Evolutionary conservation across 2,113 vertebrate genomes (phyloP).

Genomic region (Pantherophis guttatus): DNA sequence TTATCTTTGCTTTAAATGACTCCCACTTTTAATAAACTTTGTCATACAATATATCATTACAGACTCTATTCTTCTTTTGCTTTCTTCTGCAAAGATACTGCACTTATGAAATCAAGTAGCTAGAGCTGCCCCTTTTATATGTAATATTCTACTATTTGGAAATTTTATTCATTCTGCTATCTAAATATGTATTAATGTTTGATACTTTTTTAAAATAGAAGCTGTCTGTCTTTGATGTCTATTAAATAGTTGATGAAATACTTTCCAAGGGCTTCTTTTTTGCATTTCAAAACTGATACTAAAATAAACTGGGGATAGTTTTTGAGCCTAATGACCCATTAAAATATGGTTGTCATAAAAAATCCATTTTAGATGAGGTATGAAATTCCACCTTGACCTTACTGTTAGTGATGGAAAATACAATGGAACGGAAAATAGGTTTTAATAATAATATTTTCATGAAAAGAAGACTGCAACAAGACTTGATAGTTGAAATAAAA

Average conservation of each 20-base stretch:
- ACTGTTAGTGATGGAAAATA: background rate
- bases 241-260: slow-evolving; percentile 1
- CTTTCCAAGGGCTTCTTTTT: slow-evolving; percentile 9
- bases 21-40: background rate
- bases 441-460: background rate
- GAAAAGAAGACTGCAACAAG: background rate
- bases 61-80: background rate
- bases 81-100: background rate
- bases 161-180: background rate
- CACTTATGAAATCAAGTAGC: background rate
- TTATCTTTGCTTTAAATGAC: background rate
- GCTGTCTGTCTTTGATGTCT: slow-evolving; percentile 39
- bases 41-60: background rate
- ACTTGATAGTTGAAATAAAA: background rate
- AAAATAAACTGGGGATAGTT: slow-evolving; percentile 3
- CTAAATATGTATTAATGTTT: background rate
- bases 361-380: slow-evolving; percentile 1
- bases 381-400: background rate
- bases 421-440: background rate
- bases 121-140: background rate
- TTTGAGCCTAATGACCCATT: slow-evolving; percentile 22
- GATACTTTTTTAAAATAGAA: slow-evolving; percentile 29
- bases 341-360: background rate
- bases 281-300: slow-evolving; percentile 29
- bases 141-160: background rate